Conservation (phyloP, 2,888 invertebrate genomes). For the Gastracanthus pulcherrimus region DNA sequence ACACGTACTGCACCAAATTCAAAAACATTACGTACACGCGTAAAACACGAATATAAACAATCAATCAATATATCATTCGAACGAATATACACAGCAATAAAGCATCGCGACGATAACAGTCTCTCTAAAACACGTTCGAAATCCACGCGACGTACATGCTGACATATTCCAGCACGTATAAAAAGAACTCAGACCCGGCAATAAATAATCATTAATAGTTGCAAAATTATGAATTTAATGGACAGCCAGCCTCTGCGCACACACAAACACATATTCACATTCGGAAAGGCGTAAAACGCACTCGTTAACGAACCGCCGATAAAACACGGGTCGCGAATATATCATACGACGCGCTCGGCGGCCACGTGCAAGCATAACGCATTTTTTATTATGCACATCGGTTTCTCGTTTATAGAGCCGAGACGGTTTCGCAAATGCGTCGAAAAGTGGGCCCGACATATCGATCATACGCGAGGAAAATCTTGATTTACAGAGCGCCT, state of each 20-base stretch:
- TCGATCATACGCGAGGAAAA: conserved; percentile 12
- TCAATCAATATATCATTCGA: too few relatives aligned
- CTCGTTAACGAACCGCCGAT: conserved; percentile 15
- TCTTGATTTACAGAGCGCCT: conserved; percentile 37
- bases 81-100: too few relatives aligned
- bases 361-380: neutral
- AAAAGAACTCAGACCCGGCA: neutral
- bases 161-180: neutral
- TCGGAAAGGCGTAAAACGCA: neutral
- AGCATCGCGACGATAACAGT: neutral
- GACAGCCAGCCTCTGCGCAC: neutral
- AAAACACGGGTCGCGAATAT: conserved; percentile 15
- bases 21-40: too few relatives aligned
- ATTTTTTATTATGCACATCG: conserved; percentile 40
- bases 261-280: neutral
- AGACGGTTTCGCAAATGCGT: neutral
- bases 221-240: conserved; percentile 41
- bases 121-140: neutral
- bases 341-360: neutral
- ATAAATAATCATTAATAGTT: conserved; percentile 35
- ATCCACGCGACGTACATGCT: neutral
- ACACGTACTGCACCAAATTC: too few relatives aligned
- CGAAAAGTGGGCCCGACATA: neutral
- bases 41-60: too few relatives aligned
- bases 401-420: neutral